Percentiles rank a stretch among this genome's conserved stretches.
phyloP scores from a whole-genome alignment of 2,113 vertebrate genomes.

The Acrocephalus kingi region DNA sequence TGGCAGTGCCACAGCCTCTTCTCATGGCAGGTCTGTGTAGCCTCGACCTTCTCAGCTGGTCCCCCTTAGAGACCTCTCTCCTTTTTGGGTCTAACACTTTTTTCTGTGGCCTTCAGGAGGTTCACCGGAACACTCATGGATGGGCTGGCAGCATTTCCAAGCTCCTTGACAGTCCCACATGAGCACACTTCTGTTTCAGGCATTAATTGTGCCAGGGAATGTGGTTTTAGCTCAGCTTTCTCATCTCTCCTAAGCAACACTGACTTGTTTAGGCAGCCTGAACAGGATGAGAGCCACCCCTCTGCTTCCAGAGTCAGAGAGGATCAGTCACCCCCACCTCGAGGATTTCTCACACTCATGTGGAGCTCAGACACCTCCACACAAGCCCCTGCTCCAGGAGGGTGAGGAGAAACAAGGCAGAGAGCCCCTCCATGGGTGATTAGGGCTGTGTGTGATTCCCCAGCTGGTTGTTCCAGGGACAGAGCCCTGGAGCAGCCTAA shows the following conservation, averaged over 20 bases:
- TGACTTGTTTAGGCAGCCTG: not conserved
- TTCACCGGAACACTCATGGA: not conserved
- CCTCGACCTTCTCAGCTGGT: not conserved
- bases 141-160: not conserved
- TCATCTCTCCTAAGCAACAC: not conserved
- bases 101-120: not conserved
- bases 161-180: not conserved
- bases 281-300: not conserved
- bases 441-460: not conserved
- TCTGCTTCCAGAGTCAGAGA: not conserved
- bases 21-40: not conserved
- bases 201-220: not conserved
- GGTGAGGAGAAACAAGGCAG: not conserved
- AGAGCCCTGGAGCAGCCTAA: not conserved
- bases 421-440: not conserved
- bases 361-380: not conserved
- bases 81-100: not conserved
- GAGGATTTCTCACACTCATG: accelerated
- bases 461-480: not conserved
- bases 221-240: not conserved
- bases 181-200: not conserved
- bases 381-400: not conserved
- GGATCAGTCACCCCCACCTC: not conserved
- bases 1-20: not conserved
- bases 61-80: not conserved